phyloP scores from a whole-genome alignment of 2,113 vertebrate species.

The Ovibos moschatus region DNA sequence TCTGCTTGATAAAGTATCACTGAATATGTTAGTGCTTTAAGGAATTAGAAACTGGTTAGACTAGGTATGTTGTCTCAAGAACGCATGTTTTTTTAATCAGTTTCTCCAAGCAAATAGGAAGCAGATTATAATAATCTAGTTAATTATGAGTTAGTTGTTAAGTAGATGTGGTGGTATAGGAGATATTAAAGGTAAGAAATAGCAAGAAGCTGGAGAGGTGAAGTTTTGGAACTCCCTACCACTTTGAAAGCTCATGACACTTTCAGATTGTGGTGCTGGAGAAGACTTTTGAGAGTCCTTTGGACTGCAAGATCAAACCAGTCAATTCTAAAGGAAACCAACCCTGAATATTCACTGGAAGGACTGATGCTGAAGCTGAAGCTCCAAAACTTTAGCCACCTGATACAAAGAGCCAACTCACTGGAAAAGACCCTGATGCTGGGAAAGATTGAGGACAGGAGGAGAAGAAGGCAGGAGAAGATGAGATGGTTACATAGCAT shows the following conservation, averaged over 20 bases:
- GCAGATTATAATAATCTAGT: background rate
- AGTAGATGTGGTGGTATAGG: background rate
- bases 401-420: background rate
- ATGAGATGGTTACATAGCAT: background rate
- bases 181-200: background rate
- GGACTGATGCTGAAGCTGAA: background rate
- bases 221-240: background rate
- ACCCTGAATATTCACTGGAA: background rate
- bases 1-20: background rate
- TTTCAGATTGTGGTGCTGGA: background rate
- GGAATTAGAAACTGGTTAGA: background rate
- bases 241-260: background rate
- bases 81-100: background rate
- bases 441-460: background rate
- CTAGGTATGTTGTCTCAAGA: background rate
- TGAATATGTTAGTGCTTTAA: background rate
- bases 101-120: background rate
- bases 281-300: background rate
- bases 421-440: background rate
- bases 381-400: background rate
- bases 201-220: background rate
- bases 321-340: background rate
- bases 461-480: background rate
- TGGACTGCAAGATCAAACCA: background rate
- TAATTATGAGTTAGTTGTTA: background rate